Evolutionary conservation across 2,113 vertebrate species (phyloP), one percentile per base, ranked within the genome.

Genomic region (Eonycteris spelaea): DNA sequence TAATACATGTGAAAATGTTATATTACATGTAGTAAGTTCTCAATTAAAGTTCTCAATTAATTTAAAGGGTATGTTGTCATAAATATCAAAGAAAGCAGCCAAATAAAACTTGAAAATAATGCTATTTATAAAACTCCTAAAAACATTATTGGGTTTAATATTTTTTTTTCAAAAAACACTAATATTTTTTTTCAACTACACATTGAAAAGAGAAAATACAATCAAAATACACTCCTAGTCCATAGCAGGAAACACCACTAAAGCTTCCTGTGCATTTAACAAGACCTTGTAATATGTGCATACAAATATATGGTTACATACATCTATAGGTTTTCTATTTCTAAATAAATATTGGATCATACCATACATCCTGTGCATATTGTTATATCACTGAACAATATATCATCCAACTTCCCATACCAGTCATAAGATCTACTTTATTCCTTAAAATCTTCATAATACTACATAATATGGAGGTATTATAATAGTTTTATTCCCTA

Each of bases 121-220:
- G 91, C 48, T 65, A 77, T 38, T 84, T 91, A 26, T 95, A 61
- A 96, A 87, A 82, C 5, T 95, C 73, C n/a, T 48, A 74, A 86
- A 86, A 65, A 90, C 73, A 65, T n/a, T 35, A 59, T 26, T 86
- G 14, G 1, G 8, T 78, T 75, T 83, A 33, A n/a, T 38, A n/a
- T 45, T 45, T 55, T n/a, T 84, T 78, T 78, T 83, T 38, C 48
- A 13, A n/a, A 67, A 63, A 61, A 40, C 53, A 30, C 2, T n/a
- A n/a, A n/a, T n/a, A n/a, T n/a, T n/a, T n/a, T n/a, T n/a, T n/a
- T n/a, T n/a, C n/a, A n/a, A n/a, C 15, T 53, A 14, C 9, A 78
- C 26, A 86, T 48, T 61, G 40, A 91, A 51, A 91, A 61, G 84
- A 86, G 12, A 53, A 53, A 33, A 35, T 63, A 75, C 87, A 90